Percentiles rank a stretch among this genome's conserved stretches.
These are phyloP conservation scores for Pseudomyrmex concolor DNA, from an alignment of 1,140 invertebrate genomes.

Conservation along the genomic window DNA sequence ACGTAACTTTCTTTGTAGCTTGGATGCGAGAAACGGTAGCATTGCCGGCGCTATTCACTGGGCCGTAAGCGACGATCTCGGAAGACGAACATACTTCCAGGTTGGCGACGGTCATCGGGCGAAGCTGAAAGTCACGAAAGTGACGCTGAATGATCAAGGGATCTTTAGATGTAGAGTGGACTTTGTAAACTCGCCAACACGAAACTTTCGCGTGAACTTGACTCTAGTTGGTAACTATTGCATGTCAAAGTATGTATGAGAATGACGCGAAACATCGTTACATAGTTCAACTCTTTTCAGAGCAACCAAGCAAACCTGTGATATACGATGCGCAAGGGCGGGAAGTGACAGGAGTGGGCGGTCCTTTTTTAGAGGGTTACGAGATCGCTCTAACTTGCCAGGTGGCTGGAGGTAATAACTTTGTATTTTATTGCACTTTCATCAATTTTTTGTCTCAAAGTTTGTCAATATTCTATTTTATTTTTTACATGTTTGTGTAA, in stretches of 20 bases:
- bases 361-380: constrained; percentile 93
- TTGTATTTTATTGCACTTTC: neutral
- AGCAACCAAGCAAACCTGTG: constrained; percentile 90
- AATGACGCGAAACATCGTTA: neutral
- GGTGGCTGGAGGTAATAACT: constrained; percentile 91
- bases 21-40: constrained; percentile 90
- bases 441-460: neutral
- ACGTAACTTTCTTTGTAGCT: constrained; percentile 82
- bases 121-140: constrained; percentile 90
- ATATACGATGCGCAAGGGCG: constrained; percentile 93
- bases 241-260: neutral
- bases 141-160: constrained; percentile 90
- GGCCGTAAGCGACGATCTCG: constrained; percentile 91
- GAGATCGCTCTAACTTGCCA: constrained; percentile 92
- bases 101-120: constrained; percentile 89
- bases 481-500: neutral
- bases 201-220: constrained; percentile 93
- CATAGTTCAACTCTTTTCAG: constrained; percentile 84
- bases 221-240: constrained; percentile 91
- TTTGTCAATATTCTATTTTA: neutral
- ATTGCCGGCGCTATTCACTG: constrained; percentile 88
- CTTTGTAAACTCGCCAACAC: constrained; percentile 93
- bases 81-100: constrained; percentile 90
- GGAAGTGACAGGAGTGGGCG: constrained; percentile 90
- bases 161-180: constrained; percentile 93